Evolutionary conservation across 2,888 invertebrate genomes (phyloP), one percentile per base, ranked within the genome.

Genomic region (Lomographa bimaculata): DNA sequence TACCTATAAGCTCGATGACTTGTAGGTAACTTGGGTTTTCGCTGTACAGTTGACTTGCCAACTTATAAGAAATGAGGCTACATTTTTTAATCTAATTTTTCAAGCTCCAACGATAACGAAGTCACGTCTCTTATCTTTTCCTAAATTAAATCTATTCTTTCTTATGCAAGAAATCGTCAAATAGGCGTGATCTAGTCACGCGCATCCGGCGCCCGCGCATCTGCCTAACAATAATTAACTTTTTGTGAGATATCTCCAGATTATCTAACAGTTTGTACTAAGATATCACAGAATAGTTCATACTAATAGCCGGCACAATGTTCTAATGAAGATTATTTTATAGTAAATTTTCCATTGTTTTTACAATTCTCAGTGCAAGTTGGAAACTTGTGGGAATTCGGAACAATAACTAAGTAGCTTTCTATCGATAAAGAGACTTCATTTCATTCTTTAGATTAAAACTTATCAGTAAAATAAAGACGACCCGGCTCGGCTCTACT

Each of bases 131-230:
- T 14, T 32, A 16, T n/a, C 19, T 7, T 11, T 11, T 30, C 10
- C 7, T 9, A 23, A 26, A 41, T 30, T 33, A 37, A 28, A 28
- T 29, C 9, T 17, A 21, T 40, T 32, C 12, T 7, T 20, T 6
- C 7, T n/a, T 9, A 29, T 25, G 23, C 24, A 9, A 27, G 28
- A 19, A 14, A 19, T 10, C 20, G 29, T 23, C 7, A 12, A 29
- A 24, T 41, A 50, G 52, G 56, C 57, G 56, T 54, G 58, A 50
- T 40, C 51, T 44, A 32, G 47, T 49, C 54, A 42, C 38, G 56
- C 59, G 60, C 62, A 66, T 68, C 64, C 64, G 57, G 51, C 36
- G 49, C 60, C 60, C 55, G 51, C 33, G 46, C 64, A 64, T 66
- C 60, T 63, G 60, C 59, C 34, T 51, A 57, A 58, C 56, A 59